Conservation (phyloP, 2,113 vertebrate species). For the Heptranchias perlo region DNA sequence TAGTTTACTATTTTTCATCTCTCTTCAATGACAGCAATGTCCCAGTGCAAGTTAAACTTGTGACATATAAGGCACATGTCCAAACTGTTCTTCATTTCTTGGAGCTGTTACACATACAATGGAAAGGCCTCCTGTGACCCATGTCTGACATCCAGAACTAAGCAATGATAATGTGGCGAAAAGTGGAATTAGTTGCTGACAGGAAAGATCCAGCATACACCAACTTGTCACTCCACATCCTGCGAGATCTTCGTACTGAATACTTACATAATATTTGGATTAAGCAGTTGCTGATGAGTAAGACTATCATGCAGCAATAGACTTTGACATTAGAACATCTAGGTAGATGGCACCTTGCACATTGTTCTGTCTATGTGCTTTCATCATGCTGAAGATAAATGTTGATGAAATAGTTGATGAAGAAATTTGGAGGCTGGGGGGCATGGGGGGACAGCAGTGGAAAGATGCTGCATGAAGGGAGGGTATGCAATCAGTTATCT, state of each 20-base stretch:
- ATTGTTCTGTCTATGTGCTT: background rate
- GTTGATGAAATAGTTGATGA: background rate
- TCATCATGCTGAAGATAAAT: background rate
- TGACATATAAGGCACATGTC: background rate
- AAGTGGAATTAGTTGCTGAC: background rate
- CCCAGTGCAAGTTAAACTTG: background rate
- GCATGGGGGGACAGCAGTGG: background rate
- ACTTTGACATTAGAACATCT: background rate
- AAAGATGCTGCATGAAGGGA: background rate
- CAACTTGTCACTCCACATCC: background rate
- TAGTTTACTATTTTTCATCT: background rate
- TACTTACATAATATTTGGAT: background rate
- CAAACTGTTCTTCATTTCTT: background rate
- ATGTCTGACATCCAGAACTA: background rate
- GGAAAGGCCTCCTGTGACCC: background rate
- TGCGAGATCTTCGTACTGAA: background rate
- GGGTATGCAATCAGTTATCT: background rate
- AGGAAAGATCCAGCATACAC: background rate
- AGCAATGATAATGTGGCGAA: background rate
- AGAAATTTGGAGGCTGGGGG: background rate
- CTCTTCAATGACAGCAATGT: background rate
- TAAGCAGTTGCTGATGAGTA: background rate
- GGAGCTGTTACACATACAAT: background rate
- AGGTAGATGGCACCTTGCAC: background rate
- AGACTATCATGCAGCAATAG: background rate